Base-by-base conservation (phyloP, 2,113 vertebrate genomes). In the Lagopus muta region DNA sequence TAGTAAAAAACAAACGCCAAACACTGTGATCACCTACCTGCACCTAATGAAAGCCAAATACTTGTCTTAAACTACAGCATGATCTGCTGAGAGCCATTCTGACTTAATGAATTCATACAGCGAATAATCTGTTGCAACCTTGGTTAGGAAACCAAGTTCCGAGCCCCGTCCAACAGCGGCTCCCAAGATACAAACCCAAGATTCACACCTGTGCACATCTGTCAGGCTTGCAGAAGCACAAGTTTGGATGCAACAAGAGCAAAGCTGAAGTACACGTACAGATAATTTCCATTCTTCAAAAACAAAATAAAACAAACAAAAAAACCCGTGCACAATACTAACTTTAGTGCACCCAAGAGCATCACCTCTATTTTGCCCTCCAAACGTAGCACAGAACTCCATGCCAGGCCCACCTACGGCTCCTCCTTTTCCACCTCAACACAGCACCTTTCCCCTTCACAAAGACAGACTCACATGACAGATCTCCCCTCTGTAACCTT, bases 71-170 rank as follows among this genome's bases (percentile, higher is more conserved):
- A 71, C 82, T 78, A 50, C 36, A 73, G 48, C n/a, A 73, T 50
- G 64, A 90, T 65, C 87, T 87, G 96, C 89, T 18, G 82, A 79
- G 90, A 82, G 48, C 67, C 38, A 20, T 47, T 94, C 55, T 87
- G 36, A 91, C 64, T 71, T 86, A 80, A 77, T 67, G 67, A 91
- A 64, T 78, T 91, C 55, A 64, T 52, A 62, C 24, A 25, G 87
- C 77, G 22, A 91, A 91, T 82, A 94, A 94, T 92, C 72, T 73
- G 78, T 50, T 34, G 42, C 42, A 73, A n/a, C 40, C 54, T 42
- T 79, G 54, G 90, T 64, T 72, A 90, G 65, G 71, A 88, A 92
- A 36, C 78, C 84, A 89, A 72, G 24, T 48, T 45, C 64, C 25
- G 73, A 50, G 79, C 60, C 42, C 60, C 32, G 28, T 65, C 38